phyloP scores from a whole-genome alignment of 2,113 vertebrate species.

The Furnarius figulus region DNA sequence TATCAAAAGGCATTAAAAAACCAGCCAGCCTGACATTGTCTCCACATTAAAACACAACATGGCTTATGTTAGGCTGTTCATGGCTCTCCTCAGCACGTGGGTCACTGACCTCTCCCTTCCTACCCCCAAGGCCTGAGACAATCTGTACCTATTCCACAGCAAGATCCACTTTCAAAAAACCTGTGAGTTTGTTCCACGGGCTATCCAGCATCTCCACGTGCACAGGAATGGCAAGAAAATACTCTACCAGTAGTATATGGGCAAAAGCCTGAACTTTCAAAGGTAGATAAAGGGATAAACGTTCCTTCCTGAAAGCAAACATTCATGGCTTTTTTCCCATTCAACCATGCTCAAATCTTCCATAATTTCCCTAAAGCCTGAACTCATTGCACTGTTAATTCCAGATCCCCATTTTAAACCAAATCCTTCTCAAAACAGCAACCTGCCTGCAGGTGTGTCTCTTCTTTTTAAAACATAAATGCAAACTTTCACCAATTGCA shows the following conservation, averaged over 20 bases:
- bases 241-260: background rate
- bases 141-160: background rate
- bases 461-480: conserved; percentile 28
- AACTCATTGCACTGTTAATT: conserved; percentile 81
- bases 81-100: background rate
- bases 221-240: conserved; percentile 15
- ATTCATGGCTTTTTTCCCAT: conserved; percentile 74
- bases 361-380: conserved; percentile 75
- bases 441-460: conserved; percentile 79
- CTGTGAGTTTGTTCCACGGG: background rate
- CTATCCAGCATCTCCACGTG: background rate
- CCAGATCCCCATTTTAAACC: conserved; percentile 76
- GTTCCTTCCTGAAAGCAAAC: conserved; percentile 82
- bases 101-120: background rate
- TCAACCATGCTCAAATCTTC: conserved; percentile 78
- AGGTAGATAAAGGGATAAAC: conserved; percentile 70
- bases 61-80: background rate
- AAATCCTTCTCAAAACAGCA: conserved; percentile 76
- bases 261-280: conserved; percentile 32
- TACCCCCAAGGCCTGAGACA: background rate
- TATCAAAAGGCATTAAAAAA: background rate
- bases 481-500: background rate
- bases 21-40: background rate
- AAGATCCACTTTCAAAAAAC: background rate
- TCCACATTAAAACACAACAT: background rate